Evolutionary conservation across 2,113 vertebrate species (phyloP), one percentile per base, ranked within the genome.

Genomic region (Dasyurus viverrinus): DNA sequence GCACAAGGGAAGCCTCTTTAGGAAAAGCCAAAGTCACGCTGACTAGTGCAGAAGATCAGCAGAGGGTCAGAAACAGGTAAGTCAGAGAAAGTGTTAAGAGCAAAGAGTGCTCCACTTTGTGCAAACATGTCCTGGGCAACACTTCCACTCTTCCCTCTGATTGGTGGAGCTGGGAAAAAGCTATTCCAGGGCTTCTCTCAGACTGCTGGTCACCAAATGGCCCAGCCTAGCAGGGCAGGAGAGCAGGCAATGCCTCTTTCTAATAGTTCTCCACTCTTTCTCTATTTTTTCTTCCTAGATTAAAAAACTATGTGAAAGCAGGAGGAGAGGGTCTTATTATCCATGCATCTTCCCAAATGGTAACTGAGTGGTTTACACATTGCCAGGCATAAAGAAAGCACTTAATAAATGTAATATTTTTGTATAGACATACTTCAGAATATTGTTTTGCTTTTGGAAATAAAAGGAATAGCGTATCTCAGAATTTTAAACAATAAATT

Each of bases 311-410:
- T 8, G 6, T 84, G n/a, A 42, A 10, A 16, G n/a, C 22, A 84
- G n/a, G 19, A 76, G 30, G 16, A 76, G 68, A 76, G n/a, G n/a
- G 30, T 68, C 68, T 84, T n/a, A 76, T 84, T 93, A 42, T 27
- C 95, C 95, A 60, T 94, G 93, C 60, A 93, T 90, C 24, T 53
- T 93, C 93, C n/a, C 90, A 93, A 96, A 89, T 96, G 91, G 22
- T 93, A 91, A n/a, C 36, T n/a, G 30, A 14, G 30, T 30, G 54
- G 25, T 93, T 47, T 55, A 16, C 30, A 52, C 16, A 84, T 47
- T 89, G n/a, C 92, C 22, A 68, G 60, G 11, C 60, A 68, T 5
- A 76, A 2, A 84, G n/a, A 42, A 84, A n/a, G 19, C 68, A 23
- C 22, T 42, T 84, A 42, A 84, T 42, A 84, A 92, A 95, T 93